Base-by-base conservation (phyloP, 2,888 invertebrate species). In the Theodoxus fluviatilis region DNA sequence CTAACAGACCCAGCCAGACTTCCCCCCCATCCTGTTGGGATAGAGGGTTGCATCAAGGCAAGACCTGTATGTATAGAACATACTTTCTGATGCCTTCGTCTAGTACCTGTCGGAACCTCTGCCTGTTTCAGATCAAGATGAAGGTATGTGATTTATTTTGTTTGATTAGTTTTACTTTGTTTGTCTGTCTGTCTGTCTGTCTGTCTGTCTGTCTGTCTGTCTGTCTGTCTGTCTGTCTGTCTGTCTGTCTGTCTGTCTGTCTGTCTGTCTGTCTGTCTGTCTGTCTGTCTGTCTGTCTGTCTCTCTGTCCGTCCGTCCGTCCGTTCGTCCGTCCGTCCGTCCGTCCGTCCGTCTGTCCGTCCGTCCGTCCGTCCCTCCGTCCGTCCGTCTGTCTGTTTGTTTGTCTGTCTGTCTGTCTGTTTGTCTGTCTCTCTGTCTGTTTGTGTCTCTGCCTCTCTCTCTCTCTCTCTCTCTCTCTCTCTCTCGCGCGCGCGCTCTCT, bases 231-330 rank as follows among this genome's bases (percentile, higher is more conserved):
- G 15, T 31, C 31, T 25, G 0, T 49, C 28, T 49, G n/a, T 28
- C 33, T 33, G 18, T 35, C 9, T 55, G 18, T 55, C 38, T 47
- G 31, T 35, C 37, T 57, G 35, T 57, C 59, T 28, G 9, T 68
- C 40, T 68, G 22, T 59, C 59, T 57, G 28, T 38, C 25, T 28
- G 1, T 38, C 68, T 68, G 31, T 59, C 43, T 59, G 18, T 37
- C 31, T 40, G 15, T 18, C 31, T 59, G 57, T 68, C 40, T 55
- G 40, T 57, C 40, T 37, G 15, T 68, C 38, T 68, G 15, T 59
- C 43, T 57, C 28, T 68, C 40, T 37, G 9, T 67, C 35, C 35
- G n/a, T 49, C 33, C 18, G 4, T 28, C 25, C 47, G 9, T 28
- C 12, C 9, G 3, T 43, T 55, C 15, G 52, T n/a, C 22, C 55